Evolutionary conservation across 1,140 invertebrate species (phyloP), one percentile per base, ranked within the genome.

Genomic region (Drosophila malerkotliana): DNA sequence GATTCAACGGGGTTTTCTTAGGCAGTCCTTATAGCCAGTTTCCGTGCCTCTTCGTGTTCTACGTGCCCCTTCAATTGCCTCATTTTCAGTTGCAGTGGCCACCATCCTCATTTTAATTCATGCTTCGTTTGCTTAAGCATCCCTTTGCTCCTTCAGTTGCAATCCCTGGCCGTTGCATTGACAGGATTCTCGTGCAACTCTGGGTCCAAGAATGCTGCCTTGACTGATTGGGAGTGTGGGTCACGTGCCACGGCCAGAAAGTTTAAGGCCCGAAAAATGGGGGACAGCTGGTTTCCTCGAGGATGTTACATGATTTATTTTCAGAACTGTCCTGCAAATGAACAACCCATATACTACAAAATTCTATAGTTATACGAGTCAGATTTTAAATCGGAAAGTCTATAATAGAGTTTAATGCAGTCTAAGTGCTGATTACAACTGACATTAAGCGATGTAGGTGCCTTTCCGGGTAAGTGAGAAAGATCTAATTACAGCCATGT

Each of bases 61-160:
- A 26, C 47, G 57, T 54, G 59, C 79, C 59, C 64, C 75, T 78
- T 75, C 54, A 75, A 75, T 83, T 82, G 79, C 34, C 79, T 82
- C 69, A 82, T 82, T 82, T 82, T 74, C 79, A 74, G 79, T 82
- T 82, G 79, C 73, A 82, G 28, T 68, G 30, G 32, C 21, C 34
- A 72, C 66, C 62, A 61, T 61, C 21, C 54, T 55, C 68, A 74
- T 77, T 81, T 82, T 77, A 82, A 69, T 81, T 61, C 78, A 81
- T 63, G 63, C 41, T 53, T 60, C 74, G 55, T 79, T 73, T 79
- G 53, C 76, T 72, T 62, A 72, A 77, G 55, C 58, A 69, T 45
- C 34, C 12, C 48, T 47, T 15, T 67, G 44, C 45, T 44, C 39
- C 53, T 2, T 21, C 21, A 21, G 18, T 54, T n/a, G n/a, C n/a